phyloP scores from a whole-genome alignment of 2,113 vertebrate genomes.

The Archilochus colubris region DNA sequence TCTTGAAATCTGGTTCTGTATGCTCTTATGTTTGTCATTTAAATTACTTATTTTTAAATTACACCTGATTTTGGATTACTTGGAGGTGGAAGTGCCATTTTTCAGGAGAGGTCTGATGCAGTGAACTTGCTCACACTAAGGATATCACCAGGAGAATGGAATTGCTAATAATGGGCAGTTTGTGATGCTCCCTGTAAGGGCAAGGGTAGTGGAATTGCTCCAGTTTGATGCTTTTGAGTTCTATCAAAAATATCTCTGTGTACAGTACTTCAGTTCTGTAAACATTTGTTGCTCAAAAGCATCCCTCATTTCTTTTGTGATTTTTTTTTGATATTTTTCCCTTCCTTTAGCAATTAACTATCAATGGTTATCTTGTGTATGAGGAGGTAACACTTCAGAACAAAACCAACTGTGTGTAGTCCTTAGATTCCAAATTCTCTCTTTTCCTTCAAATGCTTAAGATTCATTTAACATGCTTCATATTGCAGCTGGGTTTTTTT shows the following conservation, averaged over 20 bases:
- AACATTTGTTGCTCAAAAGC: neutral
- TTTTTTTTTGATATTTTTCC: neutral
- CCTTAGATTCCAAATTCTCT: neutral
- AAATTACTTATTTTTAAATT: neutral
- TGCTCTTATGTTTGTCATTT: neutral
- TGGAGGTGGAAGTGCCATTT: accelerated
- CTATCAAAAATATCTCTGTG: neutral
- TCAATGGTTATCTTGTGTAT: neutral
- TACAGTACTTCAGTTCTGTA: neutral
- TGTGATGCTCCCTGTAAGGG: neutral
- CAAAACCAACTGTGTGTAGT: neutral
- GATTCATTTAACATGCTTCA: neutral
- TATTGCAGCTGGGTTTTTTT: neutral
- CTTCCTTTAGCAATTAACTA: neutral
- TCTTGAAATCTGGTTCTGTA: neutral
- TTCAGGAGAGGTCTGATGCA: neutral
- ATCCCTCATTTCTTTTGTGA: neutral
- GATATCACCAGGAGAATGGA: neutral
- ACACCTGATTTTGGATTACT: neutral
- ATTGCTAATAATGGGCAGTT: neutral
- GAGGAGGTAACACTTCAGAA: neutral
- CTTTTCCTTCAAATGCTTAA: neutral
- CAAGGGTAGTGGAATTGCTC: neutral
- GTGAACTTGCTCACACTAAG: neutral
- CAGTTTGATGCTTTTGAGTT: neutral